A percentile compares a stretch with the other conserved stretches of the same genome.
Conservation (phyloP, 2,888 invertebrate genomes). For the Ochlodes sylvanus region DNA sequence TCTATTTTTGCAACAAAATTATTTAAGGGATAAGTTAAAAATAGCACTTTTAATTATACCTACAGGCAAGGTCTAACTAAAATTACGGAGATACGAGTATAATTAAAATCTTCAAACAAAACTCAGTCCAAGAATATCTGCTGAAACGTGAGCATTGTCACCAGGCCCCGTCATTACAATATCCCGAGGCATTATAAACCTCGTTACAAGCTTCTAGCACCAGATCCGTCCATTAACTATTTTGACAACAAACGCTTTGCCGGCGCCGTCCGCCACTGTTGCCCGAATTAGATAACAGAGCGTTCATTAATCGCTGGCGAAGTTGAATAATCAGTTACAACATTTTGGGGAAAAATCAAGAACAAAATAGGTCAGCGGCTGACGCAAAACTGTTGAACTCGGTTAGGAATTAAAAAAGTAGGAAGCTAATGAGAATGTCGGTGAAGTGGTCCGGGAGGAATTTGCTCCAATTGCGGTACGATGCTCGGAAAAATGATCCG, state of each 20-base stretch:
- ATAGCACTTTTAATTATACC: too few relatives aligned
- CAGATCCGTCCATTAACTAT: conserved; percentile 25
- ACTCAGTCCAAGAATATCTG: too few relatives aligned
- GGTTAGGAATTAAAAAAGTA: conserved; percentile 59
- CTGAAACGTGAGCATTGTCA: too few relatives aligned
- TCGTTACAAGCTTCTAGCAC: background rate
- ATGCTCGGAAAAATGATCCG: conserved; percentile 51
- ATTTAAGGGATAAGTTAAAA: too few relatives aligned
- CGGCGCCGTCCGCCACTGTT: conserved; percentile 1
- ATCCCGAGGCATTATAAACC: background rate
- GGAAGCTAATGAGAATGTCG: conserved; percentile 63
- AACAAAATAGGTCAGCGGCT: conserved; percentile 56
- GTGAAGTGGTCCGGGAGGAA: conserved; percentile 58
- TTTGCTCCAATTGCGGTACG: conserved; percentile 67
- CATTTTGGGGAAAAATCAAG: conserved; percentile 53
- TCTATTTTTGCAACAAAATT: too few relatives aligned
- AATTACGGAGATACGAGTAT: too few relatives aligned
- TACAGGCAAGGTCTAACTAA: too few relatives aligned
- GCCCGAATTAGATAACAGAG: conserved; percentile 59
- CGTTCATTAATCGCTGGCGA: conserved; percentile 57
- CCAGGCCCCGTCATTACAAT: background rate
- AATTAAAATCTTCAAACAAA: too few relatives aligned
- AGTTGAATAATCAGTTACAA: conserved; percentile 68
- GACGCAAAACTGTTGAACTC: conserved; percentile 63
- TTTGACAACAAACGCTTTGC: conserved; percentile 31